A percentile compares a stretch with the other conserved stretches of the same genome.
Conservation (phyloP, 2,113 vertebrate genomes). For the Gallinago media region DNA sequence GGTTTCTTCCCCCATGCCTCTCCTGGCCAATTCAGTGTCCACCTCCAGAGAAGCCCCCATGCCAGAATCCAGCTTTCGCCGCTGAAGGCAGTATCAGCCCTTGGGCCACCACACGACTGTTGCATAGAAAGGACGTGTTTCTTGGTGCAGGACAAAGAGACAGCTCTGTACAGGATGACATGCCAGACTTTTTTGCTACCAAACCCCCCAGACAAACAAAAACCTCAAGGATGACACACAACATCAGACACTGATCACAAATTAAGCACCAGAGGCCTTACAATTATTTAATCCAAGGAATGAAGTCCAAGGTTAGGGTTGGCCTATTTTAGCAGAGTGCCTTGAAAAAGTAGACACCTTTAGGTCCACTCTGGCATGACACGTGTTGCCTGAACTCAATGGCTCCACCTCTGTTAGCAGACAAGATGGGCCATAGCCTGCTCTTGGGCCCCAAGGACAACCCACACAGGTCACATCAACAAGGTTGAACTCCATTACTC, state of each 20-base stretch:
- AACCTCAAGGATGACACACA: not conserved
- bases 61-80: not conserved
- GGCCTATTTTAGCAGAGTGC: not conserved
- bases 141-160: not conserved
- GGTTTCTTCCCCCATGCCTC: not conserved
- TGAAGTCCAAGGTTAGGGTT: not conserved
- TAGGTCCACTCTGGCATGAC: not conserved
- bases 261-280: not conserved
- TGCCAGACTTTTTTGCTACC: not conserved
- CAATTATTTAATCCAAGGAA: not conserved
- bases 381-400: not conserved
- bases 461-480: not conserved
- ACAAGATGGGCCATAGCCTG: not conserved
- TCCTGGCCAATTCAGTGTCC: not conserved
- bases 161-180: not conserved
- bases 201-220: not conserved
- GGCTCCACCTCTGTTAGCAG: not conserved
- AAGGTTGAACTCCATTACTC: accelerated
- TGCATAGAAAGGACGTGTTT: constrained; percentile 26
- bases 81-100: not conserved
- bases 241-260: accelerated
- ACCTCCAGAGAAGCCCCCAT: not conserved
- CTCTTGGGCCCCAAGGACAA: not conserved
- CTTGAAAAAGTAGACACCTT: not conserved
- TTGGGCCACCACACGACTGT: accelerated